Conservation (phyloP, 2,797 vertebrate species). For the Helostoma temminkii region DNA sequence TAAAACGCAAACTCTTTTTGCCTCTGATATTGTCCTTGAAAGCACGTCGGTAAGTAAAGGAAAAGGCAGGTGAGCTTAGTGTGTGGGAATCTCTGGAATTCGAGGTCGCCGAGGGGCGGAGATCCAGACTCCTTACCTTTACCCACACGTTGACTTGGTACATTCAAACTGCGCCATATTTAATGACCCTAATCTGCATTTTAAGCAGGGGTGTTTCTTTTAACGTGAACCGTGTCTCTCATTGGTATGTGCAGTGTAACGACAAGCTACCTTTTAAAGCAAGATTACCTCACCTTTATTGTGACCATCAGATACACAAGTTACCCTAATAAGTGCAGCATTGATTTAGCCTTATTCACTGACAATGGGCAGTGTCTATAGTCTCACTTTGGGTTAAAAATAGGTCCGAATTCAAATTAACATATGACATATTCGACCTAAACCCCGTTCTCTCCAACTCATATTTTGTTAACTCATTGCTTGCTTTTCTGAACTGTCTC, state of each 20-base stretch:
- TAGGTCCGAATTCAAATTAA: constrained; percentile 16
- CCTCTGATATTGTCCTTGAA: constrained; percentile 33
- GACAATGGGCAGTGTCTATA: neutral
- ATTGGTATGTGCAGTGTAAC: neutral
- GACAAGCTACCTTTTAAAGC: constrained; percentile 1
- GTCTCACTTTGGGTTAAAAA: constrained; percentile 18
- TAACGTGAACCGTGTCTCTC: neutral
- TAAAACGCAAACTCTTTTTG: constrained; percentile 5
- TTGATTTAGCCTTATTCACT: constrained; percentile 5
- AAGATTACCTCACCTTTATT: constrained; percentile 12
- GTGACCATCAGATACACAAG: constrained; percentile 13
- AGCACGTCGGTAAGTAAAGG: constrained; percentile 39
- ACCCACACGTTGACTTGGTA: constrained; percentile 42
- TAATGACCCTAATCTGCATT: constrained; percentile 66
- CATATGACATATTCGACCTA: constrained; percentile 2
- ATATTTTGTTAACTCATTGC: neutral
- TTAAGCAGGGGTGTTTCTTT: constrained; percentile 40
- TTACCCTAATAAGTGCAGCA: constrained; percentile 1
- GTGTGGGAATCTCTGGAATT: constrained; percentile 89
- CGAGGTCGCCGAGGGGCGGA: constrained; percentile 75
- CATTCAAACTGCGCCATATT: constrained; percentile 65
- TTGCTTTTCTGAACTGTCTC: constrained; percentile 8
- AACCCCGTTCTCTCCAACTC: neutral
- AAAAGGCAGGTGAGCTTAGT: constrained; percentile 86
- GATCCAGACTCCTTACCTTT: constrained; percentile 68